Evolutionary conservation across 2,888 invertebrate species (phyloP), one percentile per base, ranked within the genome.

Genomic region (Tenthredo mesomela): DNA sequence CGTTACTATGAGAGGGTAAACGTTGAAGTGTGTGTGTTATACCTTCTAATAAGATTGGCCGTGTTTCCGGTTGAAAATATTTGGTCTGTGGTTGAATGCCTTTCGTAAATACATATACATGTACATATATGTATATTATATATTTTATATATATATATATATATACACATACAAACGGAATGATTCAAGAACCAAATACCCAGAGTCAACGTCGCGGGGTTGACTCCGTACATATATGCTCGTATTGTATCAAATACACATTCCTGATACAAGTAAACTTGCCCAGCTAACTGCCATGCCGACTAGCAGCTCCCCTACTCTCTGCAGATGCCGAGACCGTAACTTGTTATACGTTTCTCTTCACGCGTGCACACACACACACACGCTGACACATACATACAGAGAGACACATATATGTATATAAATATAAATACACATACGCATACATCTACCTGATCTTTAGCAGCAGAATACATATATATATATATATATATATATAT

Each of bases 161-260:
- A 2, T 18, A 43, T 12, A 50, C 7, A 54, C 9, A 33, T n/a
- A 77, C 50, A 54, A 61, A 37, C 90, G 89, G 90, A 91, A 91
- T 92, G 92, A 92, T 93, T 93, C 92, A 92, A 92, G 92, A 92
- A 93, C 92, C 93, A 93, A 93, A 93, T 92, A 93, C 88, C 90
- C 88, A 92, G 91, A 93, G 92, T 92, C 92, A 92, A 92, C 90
- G 80, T 80, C 89, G 89, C 86, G 88, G 89, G 90, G 90, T 92
- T 91, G 90, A 91, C 91, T 91, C 88, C 89, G 91, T 92, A 92
- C 92, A 93, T 91, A 92, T 50, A 77, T 77, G 47, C 77, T 77
- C 29, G 54, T n/a, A 77, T 91, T 91, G 90, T 90, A 90, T 90
- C 90, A 89, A 91, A 86, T 85, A 86, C 84, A 86, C 58, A 40